Evolutionary conservation across 92 coral and sea anemone species (phyloP), one percentile per base, ranked within the genome.

Genomic region (Paramuricea clavata): DNA sequence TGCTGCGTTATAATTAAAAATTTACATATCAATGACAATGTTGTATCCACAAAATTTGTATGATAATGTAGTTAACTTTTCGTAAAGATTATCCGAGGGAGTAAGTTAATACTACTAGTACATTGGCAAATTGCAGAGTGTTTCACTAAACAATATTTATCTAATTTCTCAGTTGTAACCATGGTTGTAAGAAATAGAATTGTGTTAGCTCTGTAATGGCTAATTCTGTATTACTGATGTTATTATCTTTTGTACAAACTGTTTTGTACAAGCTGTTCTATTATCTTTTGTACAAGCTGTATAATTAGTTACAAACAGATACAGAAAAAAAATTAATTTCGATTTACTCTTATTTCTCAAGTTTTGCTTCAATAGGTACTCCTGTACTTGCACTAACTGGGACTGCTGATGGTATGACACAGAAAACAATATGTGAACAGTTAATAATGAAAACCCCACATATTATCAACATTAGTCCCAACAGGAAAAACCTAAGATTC

Each of bases 391-490:
- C 75, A 62, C 74, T 81, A 57, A 64, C 73, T 62, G 75, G 54
- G 43, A 60, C 73, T 60, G 74, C 73, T 52, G 73, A 81, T 34
- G 54, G 75, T 0, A 28, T 44, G 31, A 89, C 92, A n/a, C 80
- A 81, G 6, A 78, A 60, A 27, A 56, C 64, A 34, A 85, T 85
- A 13, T 49, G 65, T 34, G 74, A 52, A 0, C 68, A 72, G 56
- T 81, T 89, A 60, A 31, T 49, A 16, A 84, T 89, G 89, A 85
- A 72, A 43, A 43, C 32, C 19, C 82, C 82, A 25, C 35, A 39
- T 17, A 43, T 65, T 27, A 43, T 89, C 64, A 71, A 30, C 36
- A 84, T 89, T 41, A 89, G 92, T 33, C 92, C 92, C 36, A 77
- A 69, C 49, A 42, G 92, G 33, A 12, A 68, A 3, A 89, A 85